Evolutionary conservation across 2,797 vertebrate species (phyloP).

Genomic region (Fistularia tabacaria): DNA sequence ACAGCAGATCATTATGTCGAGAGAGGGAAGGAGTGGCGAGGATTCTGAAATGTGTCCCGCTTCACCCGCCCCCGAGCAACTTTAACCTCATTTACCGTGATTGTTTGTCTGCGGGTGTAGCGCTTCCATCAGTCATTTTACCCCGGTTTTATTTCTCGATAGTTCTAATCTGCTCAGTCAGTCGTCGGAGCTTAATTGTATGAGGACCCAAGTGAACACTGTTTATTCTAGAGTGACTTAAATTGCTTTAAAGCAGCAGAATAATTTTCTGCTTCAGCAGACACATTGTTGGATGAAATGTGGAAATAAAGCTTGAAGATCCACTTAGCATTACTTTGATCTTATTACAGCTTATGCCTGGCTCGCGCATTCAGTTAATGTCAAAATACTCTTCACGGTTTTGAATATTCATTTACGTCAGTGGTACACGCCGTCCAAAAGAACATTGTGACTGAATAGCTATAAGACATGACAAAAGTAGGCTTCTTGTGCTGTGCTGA

Average conservation of each 20-base stretch:
- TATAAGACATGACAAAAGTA: slow-evolving; percentile 37
- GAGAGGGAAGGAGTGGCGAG: no score
- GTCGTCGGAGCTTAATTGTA: slow-evolving; percentile 60
- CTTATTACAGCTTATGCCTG: slow-evolving; percentile 71
- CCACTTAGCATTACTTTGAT: slow-evolving; percentile 79
- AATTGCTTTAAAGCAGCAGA: slow-evolving; percentile 70
- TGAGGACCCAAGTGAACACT: slow-evolving; percentile 44
- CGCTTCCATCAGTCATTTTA: slow-evolving; percentile 42
- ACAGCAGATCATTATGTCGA: no score
- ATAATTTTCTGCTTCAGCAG: slow-evolving; percentile 71
- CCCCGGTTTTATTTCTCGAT: slow-evolving; percentile 34
- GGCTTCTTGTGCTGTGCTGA: neutral
- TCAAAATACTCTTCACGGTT: slow-evolving; percentile 68
- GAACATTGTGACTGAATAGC: slow-evolving; percentile 34
- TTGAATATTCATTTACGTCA: slow-evolving; percentile 68
- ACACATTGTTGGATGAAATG: slow-evolving; percentile 72
- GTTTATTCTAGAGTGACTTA: slow-evolving; percentile 70
- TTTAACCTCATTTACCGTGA: slow-evolving; percentile 10
- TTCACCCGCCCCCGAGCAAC: neutral
- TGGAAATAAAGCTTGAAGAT: slow-evolving; percentile 74
- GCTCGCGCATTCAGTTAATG: slow-evolving; percentile 65
- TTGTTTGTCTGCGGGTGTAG: slow-evolving; percentile 28
- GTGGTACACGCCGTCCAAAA: slow-evolving; percentile 22
- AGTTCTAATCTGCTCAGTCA: slow-evolving; percentile 62
- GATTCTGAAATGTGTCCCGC: no score